These are phyloP conservation scores for Rachycentron canadum DNA, from an alignment of 2,797 vertebrate genomes.

Conservation along the genomic window DNA sequence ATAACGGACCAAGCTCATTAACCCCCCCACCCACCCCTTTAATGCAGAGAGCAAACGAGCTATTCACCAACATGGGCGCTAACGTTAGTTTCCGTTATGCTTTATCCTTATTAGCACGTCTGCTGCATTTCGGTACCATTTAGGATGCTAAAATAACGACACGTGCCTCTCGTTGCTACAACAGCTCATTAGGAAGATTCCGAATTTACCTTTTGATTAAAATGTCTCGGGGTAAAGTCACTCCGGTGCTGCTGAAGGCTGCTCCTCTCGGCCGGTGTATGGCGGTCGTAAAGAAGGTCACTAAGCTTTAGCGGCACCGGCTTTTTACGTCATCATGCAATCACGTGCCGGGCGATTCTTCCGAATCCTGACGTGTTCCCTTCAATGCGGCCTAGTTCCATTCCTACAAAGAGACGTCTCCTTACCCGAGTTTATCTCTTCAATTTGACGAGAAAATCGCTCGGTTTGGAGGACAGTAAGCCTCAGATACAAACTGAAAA, in stretches of 20 bases:
- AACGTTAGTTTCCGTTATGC: background rate
- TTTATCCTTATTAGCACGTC: no score
- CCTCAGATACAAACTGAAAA: background rate
- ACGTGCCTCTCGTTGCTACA: fast-evolving
- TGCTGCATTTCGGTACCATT: background rate
- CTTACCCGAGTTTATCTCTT: fast-evolving
- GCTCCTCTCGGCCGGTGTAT: conserved; percentile 17
- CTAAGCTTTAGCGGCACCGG: conserved; percentile 68
- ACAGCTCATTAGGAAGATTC: fast-evolving
- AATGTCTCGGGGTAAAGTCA: background rate
- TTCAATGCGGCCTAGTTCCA: background rate
- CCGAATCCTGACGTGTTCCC: background rate
- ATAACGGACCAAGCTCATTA: background rate
- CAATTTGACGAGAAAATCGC: fast-evolving
- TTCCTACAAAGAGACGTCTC: fast-evolving
- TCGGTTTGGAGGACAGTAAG: fast-evolving
- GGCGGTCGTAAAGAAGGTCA: conserved; percentile 79
- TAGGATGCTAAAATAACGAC: fast-evolving
- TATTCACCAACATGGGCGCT: conserved; percentile 37
- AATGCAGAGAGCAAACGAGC: conserved; percentile 3
- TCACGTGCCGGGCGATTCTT: conserved; percentile 50
- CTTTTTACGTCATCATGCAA: conserved; percentile 66
- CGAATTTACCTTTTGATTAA: conserved; percentile 36
- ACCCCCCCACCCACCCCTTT: fast-evolving
- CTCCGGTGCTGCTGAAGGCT: fast-evolving